Evolutionary conservation across 1,140 invertebrate species (phyloP).

Genomic region (Sesamia nonagrioides): DNA sequence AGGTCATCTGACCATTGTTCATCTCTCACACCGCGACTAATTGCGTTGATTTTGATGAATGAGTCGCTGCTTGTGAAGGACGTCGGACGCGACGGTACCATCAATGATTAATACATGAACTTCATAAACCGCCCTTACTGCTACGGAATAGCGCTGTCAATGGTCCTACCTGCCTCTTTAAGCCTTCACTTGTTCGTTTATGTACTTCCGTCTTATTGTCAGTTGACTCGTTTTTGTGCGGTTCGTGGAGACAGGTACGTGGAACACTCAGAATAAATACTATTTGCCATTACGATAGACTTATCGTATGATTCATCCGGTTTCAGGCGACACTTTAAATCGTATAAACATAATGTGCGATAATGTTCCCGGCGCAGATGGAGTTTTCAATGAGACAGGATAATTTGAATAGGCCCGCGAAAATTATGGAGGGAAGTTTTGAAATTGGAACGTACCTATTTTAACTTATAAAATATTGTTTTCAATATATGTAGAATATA

Average conservation of each 20-base stretch:
- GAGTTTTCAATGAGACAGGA: no score
- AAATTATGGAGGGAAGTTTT: no score
- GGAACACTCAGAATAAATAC: no score
- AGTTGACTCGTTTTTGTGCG: not conserved
- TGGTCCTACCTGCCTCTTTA: not conserved
- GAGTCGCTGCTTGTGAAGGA: not conserved
- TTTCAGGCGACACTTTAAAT: no score
- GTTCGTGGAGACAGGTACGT: not conserved
- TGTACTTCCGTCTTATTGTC: constrained; percentile 14
- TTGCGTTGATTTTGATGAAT: constrained; percentile 15
- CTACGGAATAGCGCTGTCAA: not conserved
- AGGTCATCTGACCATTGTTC: constrained; percentile 24
- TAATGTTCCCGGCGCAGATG: no score
- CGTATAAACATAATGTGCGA: no score
- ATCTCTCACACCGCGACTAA: constrained; percentile 29
- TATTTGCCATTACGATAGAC: no score
- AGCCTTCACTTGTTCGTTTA: constrained; percentile 15
- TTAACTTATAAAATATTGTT: no score
- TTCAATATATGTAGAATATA: no score
- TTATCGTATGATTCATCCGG: no score
- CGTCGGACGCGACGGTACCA: constrained; percentile 28
- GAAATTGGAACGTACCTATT: no score
- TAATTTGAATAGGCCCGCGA: no score
- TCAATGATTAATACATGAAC: not conserved
- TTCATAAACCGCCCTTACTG: not conserved